phyloP scores from a whole-genome alignment of 2,113 vertebrate species.

The Taxidea taxus region DNA sequence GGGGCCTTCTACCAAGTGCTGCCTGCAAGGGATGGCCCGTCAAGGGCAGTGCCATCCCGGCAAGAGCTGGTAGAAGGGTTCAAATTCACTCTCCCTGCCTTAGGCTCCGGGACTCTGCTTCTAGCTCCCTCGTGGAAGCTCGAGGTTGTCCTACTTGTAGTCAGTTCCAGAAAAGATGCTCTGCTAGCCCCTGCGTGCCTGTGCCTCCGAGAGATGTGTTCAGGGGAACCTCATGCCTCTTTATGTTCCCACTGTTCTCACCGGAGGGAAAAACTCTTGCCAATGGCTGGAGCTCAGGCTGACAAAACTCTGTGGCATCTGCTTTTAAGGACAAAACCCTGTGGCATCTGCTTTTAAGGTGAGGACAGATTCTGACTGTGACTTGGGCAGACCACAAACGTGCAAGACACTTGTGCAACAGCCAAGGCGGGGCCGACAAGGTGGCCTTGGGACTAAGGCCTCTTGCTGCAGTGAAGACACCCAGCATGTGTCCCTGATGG shows the following conservation, averaged over 20 bases:
- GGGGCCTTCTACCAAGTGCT: slow-evolving; percentile 42
- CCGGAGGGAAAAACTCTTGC: neutral
- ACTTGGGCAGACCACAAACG: neutral
- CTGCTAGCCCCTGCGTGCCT: neutral
- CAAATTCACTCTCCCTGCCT: neutral
- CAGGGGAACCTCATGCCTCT: neutral
- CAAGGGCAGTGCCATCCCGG: neutral
- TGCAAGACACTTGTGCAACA: neutral
- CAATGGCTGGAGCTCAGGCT: neutral
- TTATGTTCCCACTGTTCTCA: neutral
- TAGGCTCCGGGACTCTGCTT: neutral
- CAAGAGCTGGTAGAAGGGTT: neutral
- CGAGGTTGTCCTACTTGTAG: neutral
- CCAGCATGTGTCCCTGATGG: fast-evolving
- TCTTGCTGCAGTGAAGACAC: too few relatives aligned
- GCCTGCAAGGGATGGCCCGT: neutral
- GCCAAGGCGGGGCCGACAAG: neutral
- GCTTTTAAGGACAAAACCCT: neutral
- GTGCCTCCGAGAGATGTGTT: neutral
- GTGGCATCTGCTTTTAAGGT: neutral
- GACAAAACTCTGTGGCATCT: neutral
- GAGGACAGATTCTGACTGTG: neutral
- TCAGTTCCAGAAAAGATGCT: neutral
- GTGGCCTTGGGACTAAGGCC: neutral
- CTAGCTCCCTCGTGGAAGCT: neutral